These are phyloP conservation scores for Ciona savignyi DNA, from an alignment of 23 tunicate genomes.

Conservation along the genomic window DNA sequence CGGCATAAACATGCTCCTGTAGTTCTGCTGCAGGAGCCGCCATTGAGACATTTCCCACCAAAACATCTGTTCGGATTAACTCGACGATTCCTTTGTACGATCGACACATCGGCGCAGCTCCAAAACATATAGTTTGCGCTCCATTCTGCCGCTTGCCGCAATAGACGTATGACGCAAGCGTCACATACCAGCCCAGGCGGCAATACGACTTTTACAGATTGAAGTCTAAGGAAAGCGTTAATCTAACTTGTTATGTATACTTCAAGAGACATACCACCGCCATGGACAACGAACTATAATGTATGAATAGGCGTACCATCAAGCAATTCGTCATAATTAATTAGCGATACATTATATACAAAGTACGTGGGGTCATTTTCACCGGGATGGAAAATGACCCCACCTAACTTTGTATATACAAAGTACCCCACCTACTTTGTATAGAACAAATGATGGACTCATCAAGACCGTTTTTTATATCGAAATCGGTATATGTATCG, in stretches of 20 bases:
- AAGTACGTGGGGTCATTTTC: no score
- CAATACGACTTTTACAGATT: constrained; percentile 13
- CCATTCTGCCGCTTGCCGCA: constrained; percentile 65
- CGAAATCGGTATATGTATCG: no score
- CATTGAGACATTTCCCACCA: constrained; percentile 57
- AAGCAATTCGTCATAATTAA: no score
- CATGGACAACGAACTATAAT: not conserved
- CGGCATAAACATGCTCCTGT: constrained; percentile 38
- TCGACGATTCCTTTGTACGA: not conserved
- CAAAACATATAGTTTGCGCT: constrained; percentile 32
- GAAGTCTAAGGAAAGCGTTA: constrained; percentile 11
- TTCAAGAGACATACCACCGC: not conserved
- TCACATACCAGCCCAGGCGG: constrained; percentile 29
- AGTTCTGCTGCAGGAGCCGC: constrained; percentile 26
- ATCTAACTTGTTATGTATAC: not conserved
- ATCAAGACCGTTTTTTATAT: no score
- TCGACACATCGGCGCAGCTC: constrained; percentile 73
- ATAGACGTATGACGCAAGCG: constrained; percentile 36
- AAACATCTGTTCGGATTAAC: constrained; percentile 1
- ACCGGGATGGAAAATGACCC: no score
- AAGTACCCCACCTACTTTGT: no score
- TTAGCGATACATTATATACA: not conserved
- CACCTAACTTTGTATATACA: no score
- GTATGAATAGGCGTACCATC: no score
- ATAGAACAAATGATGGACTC: no score